Percentiles rank a stretch among this genome's conserved stretches.
phyloP scores from a whole-genome alignment of 2,888 invertebrate genomes.

The Spodoptera exigua region DNA sequence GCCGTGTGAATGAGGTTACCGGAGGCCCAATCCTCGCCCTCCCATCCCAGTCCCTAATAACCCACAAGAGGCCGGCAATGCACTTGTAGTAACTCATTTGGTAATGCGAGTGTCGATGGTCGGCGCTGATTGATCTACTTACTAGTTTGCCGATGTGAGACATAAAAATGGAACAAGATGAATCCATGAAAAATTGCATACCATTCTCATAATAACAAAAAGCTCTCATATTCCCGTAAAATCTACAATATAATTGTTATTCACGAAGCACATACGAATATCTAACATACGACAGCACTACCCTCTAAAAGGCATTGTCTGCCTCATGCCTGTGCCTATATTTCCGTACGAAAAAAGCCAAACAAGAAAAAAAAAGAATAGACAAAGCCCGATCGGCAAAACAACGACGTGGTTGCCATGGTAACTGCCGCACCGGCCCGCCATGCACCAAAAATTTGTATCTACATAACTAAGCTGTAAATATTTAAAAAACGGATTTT shows the following conservation, averaged over 20 bases:
- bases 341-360: constrained; percentile 73
- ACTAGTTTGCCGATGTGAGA: too few species aligned
- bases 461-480: constrained; percentile 58
- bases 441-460: constrained; percentile 72
- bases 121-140: too few species aligned
- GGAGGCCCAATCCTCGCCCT: too few species aligned
- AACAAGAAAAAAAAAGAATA: constrained; percentile 70
- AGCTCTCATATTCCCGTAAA: too few species aligned
- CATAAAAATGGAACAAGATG: constrained; percentile 6
- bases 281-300: constrained; percentile 55
- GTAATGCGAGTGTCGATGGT: too few species aligned
- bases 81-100: too few species aligned
- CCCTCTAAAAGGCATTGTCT: constrained; percentile 70
- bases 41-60: too few species aligned
- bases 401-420: constrained; percentile 83
- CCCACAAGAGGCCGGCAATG: too few species aligned
- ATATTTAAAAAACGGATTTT: constrained; percentile 57
- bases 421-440: constrained; percentile 77
- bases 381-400: constrained; percentile 82
- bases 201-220: too few species aligned
- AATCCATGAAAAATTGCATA: too few species aligned
- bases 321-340: constrained; percentile 68
- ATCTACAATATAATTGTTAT: constrained; percentile 47
- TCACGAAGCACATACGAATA: constrained; percentile 49
- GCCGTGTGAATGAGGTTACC: too few species aligned